phyloP scores from a whole-genome alignment of 1,140 invertebrate species.

The Heterodera schachtii region DNA sequence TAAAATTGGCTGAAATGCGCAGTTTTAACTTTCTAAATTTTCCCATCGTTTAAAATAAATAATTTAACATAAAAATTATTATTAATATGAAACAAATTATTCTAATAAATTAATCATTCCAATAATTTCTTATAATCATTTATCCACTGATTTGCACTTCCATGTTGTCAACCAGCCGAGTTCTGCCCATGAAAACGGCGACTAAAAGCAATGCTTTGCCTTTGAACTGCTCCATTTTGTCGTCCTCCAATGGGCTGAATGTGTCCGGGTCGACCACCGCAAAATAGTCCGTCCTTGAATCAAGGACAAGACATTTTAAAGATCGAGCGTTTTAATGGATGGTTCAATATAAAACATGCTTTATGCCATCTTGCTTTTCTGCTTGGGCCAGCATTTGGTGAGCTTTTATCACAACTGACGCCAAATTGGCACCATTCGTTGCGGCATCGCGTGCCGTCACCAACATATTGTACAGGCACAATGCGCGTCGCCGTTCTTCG shows the following conservation, averaged over 20 bases:
- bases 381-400: conserved; percentile 7
- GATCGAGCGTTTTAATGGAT: background rate
- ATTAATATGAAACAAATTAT: too few relatives aligned
- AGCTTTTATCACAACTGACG: background rate
- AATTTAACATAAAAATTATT: too few relatives aligned
- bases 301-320: too few relatives aligned
- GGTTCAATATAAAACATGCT: conserved; percentile 10
- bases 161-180: conserved; percentile 38
- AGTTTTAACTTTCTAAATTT: too few relatives aligned
- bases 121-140: too few relatives aligned
- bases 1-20: too few relatives aligned
- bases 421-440: conserved; percentile 5
- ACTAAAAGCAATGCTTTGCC: conserved; percentile 29
- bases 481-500: conserved; percentile 18
- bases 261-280: conserved; percentile 35
- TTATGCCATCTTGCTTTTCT: conserved; percentile 7
- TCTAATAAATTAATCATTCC: too few relatives aligned
- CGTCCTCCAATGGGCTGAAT: conserved; percentile 16
- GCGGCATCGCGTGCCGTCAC: background rate
- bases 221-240: conserved; percentile 20
- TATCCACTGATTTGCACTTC: background rate
- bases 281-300: conserved; percentile 35
- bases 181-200: conserved; percentile 17
- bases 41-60: too few relatives aligned
- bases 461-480: conserved; percentile 11